These are phyloP conservation scores for Littorina saxatilis DNA, from an alignment of 1,140 invertebrate species.

Conservation along the genomic window DNA sequence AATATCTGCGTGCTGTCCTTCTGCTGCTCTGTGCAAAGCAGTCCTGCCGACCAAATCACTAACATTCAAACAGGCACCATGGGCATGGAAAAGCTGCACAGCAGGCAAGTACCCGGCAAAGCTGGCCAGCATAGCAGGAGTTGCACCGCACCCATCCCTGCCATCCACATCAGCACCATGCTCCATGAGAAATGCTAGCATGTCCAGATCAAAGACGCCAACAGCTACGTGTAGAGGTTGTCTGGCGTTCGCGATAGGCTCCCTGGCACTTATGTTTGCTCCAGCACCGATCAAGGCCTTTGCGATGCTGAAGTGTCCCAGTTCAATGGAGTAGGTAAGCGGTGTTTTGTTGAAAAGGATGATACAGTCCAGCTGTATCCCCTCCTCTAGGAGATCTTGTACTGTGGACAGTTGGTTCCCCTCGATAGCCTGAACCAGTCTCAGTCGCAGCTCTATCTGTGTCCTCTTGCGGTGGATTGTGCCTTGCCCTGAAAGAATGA, in stretches of 20 bases:
- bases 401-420: background rate
- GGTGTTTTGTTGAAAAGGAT: constrained; percentile 16
- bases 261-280: background rate
- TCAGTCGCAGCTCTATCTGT: no score
- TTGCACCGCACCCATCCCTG: background rate
- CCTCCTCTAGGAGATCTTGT: background rate
- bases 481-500: no score
- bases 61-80: background rate
- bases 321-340: background rate
- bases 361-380: constrained; percentile 7
- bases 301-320: background rate
- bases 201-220: background rate
- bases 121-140: constrained; percentile 28
- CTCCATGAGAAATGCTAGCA: constrained; percentile 3
- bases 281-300: background rate
- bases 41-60: constrained; percentile 8
- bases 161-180: constrained; percentile 20
- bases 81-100: constrained; percentile 4
- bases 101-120: background rate
- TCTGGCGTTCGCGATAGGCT: background rate
- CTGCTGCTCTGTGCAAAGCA: background rate
- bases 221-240: constrained; percentile 10
- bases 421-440: constrained; percentile 22
- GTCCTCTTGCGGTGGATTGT: no score
- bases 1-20: background rate